Conservation (phyloP, 2,888 invertebrate genomes). For the Sphaerophoria rueppellii region DNA sequence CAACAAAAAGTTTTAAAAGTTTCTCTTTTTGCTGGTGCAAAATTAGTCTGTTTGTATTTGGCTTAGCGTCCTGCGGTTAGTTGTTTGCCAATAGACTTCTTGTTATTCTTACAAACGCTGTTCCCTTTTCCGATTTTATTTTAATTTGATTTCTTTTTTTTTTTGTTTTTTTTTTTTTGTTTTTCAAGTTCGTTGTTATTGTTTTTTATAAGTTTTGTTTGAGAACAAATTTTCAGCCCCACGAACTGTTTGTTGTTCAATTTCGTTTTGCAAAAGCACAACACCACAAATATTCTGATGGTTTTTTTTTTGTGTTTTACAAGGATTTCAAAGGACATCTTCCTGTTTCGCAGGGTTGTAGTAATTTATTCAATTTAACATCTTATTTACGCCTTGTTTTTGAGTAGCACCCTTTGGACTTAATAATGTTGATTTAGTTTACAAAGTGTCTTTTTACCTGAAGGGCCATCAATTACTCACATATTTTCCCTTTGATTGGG, state of each 20-base stretch:
- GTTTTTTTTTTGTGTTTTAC: constrained; percentile 24
- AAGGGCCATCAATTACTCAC: constrained; percentile 62
- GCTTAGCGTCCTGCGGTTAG: constrained; percentile 70
- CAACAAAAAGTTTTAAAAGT: constrained; percentile 65
- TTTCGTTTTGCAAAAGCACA: constrained; percentile 40
- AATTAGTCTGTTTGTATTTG: constrained; percentile 70
- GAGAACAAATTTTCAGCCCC: constrained; percentile 54
- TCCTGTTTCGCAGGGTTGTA: constrained; percentile 21
- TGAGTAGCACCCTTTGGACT: constrained; percentile 26
- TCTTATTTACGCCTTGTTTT: constrained; percentile 60
- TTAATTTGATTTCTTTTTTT: constrained; percentile 15
- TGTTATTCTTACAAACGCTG: constrained; percentile 34
- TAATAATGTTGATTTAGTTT: background rate
- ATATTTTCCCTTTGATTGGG: constrained; percentile 17
- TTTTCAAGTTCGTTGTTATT: constrained; percentile 22
- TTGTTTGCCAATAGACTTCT: constrained; percentile 53
- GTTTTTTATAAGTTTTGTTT: constrained; percentile 20
- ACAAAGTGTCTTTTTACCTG: constrained; percentile 47
- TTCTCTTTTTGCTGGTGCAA: constrained; percentile 58
- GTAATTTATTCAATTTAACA: constrained; percentile 67
- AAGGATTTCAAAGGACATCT: constrained; percentile 46
- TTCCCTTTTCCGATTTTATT: constrained; percentile 10
- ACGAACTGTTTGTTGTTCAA: constrained; percentile 69
- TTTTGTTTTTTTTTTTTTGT: constrained; percentile 25
- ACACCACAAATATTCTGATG: background rate